These are phyloP conservation scores for Rutpela maculata DNA, from an alignment of 2,888 invertebrate species.

Conservation along the genomic window DNA sequence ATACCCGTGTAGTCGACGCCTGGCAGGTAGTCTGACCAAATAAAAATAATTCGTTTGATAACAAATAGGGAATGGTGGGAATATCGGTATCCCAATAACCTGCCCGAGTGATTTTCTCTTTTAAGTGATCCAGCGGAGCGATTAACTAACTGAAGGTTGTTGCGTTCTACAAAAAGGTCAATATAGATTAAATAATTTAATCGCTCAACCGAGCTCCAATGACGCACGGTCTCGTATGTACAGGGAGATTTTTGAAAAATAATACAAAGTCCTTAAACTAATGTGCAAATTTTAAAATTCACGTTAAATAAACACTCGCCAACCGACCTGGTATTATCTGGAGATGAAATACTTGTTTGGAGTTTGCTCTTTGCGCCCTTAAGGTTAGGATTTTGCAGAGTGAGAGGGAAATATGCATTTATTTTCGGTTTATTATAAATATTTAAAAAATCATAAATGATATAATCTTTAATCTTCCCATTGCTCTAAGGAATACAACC, in stretches of 20 bases:
- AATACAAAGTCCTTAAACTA: too few relatives aligned
- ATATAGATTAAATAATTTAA: constrained; percentile 57
- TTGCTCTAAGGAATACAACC: too few relatives aligned
- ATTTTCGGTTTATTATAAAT: too few relatives aligned
- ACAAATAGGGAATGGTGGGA: constrained; percentile 41
- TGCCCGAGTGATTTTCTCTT: constrained; percentile 47
- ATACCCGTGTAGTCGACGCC: constrained; percentile 1
- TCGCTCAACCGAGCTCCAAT: constrained; percentile 46
- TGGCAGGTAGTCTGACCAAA: constrained; percentile 19
- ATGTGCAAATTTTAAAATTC: too few relatives aligned
- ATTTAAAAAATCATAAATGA: too few relatives aligned
- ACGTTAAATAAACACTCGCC: too few relatives aligned
- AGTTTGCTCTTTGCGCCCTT: too few relatives aligned
- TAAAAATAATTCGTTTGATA: constrained; percentile 40
- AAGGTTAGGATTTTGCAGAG: too few relatives aligned
- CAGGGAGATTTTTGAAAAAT: constrained; percentile 2
- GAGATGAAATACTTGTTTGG: too few relatives aligned
- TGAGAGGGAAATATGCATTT: too few relatives aligned
- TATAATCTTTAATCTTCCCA: too few relatives aligned
- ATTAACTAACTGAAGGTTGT: constrained; percentile 54
- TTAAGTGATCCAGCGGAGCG: constrained; percentile 52
- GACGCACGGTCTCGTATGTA: constrained; percentile 45
- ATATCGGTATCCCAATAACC: constrained; percentile 52
- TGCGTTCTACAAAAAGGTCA: constrained; percentile 58
- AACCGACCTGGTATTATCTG: too few relatives aligned